These are phyloP conservation scores for Cercocebus atys DNA, from an alignment of 2,113 vertebrate species.

Conservation along the genomic window DNA sequence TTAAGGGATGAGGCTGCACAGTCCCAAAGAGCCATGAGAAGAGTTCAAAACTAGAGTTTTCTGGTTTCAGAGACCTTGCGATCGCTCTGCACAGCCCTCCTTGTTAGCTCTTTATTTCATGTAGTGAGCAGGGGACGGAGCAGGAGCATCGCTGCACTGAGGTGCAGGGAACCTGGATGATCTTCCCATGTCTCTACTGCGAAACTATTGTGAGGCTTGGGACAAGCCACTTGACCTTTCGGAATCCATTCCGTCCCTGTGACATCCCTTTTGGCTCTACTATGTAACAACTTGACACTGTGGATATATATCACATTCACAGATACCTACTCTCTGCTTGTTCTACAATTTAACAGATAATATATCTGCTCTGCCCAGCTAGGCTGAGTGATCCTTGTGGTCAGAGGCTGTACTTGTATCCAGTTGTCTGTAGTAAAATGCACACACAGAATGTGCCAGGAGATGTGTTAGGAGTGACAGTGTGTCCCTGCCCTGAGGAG, in stretches of 20 bases:
- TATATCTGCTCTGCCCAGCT: not conserved
- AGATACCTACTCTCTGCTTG: not conserved
- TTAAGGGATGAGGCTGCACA: not conserved
- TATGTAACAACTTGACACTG: not conserved
- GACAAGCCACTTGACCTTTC: not conserved
- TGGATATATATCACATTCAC: not conserved
- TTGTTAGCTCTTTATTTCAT: not conserved
- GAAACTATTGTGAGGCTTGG: not conserved
- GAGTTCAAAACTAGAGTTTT: not conserved
- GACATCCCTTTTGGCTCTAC: not conserved
- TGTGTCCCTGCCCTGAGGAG: not conserved
- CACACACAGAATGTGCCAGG: not conserved
- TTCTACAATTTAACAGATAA: not conserved
- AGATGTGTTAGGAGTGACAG: not conserved
- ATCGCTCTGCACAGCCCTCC: not conserved
- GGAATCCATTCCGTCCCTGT: not conserved
- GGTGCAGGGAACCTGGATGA: not conserved
- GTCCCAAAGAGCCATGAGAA: not conserved
- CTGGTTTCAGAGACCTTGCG: not conserved
- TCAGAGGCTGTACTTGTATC: not conserved
- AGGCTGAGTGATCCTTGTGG: not conserved
- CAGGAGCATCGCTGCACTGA: not conserved
- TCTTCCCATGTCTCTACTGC: not conserved
- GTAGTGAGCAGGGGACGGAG: accelerated
- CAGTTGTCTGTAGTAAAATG: not conserved